Conservation (phyloP, 2,797 vertebrate genomes). For the Chelonia mydas region DNA sequence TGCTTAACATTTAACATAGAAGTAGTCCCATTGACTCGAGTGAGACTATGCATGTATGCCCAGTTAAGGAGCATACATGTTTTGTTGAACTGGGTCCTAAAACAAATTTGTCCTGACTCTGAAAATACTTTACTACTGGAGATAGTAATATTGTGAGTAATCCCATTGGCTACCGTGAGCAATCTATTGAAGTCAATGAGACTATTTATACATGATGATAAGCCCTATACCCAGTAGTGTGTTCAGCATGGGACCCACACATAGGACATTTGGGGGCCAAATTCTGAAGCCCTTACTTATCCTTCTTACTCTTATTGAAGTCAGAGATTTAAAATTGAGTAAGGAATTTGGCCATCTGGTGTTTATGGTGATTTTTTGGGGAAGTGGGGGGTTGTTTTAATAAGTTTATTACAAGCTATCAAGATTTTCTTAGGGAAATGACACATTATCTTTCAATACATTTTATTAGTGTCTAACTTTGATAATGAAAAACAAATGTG, state of each 20-base stretch:
- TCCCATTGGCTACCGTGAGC: not conserved
- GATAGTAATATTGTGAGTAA: not conserved
- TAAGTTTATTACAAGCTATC: not conserved
- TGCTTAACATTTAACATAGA: not conserved
- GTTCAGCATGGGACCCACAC: not conserved
- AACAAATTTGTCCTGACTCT: not conserved
- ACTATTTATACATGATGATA: not conserved
- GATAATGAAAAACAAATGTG: not conserved
- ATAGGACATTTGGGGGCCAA: not conserved
- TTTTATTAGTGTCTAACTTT: not conserved
- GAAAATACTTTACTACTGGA: not conserved
- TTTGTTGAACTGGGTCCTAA: not conserved
- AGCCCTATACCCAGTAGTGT: not conserved
- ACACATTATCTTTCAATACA: not conserved
- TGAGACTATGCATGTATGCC: not conserved
- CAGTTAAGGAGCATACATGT: not conserved
- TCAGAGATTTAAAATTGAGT: not conserved
- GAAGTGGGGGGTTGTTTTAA: not conserved
- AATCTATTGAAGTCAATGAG: not conserved
- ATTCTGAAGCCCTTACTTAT: not conserved
- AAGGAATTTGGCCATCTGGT: fast-evolving
- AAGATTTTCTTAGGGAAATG: not conserved
- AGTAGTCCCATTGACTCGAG: not conserved
- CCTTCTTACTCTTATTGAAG: not conserved
- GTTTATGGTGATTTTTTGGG: not conserved